Evolutionary conservation across 2,888 invertebrate species (phyloP), one percentile per base, ranked within the genome.

Genomic region (Sphaeridia pumilis): DNA sequence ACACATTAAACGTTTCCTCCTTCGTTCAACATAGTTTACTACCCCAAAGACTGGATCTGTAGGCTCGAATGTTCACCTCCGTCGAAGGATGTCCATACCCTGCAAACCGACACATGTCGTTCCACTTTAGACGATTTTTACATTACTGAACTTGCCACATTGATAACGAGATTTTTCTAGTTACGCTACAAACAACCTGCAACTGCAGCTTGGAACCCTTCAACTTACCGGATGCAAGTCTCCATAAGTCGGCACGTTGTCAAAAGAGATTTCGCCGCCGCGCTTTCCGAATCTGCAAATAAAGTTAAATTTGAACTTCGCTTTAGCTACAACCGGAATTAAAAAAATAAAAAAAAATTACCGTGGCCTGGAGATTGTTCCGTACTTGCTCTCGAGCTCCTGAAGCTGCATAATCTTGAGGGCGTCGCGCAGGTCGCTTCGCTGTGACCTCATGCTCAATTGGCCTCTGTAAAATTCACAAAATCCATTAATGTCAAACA

Each of bases 361-460:
- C 64, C 64, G 60, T 48, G 64, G 62, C 38, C 64, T 46, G n/a
- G 59, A 56, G 46, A 60, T 64, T 35, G 58, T 49, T 53, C 60
- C 64, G 22, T 53, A 62, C 52, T 59, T 56, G 34, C 61, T 55
- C 45, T 64, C 60, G 26, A 62, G 49, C 38, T 64, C 61, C 27
- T 62, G 61, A 4, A 64, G 58, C 38, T 58, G 55, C 28, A 55
- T 53, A 43, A 64, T 48, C 27, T 57, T 49, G 12, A 58, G 41
- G 27, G 52, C 54, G 36, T 64, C 63, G 3, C 59, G 61, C 10
- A 58, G 49, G 24, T 58, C 61, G 51, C 59, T 60, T 26, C 64
- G 35, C 5, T 56, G 58, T 25, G 60, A 36, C 36, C 64, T 49
- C 38, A 58, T 21, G 41, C 57, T 64, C 53, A 64, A 51, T 52